Evolutionary conservation across 2,888 invertebrate genomes (phyloP).

Genomic region (Folsomia manolachei): DNA sequence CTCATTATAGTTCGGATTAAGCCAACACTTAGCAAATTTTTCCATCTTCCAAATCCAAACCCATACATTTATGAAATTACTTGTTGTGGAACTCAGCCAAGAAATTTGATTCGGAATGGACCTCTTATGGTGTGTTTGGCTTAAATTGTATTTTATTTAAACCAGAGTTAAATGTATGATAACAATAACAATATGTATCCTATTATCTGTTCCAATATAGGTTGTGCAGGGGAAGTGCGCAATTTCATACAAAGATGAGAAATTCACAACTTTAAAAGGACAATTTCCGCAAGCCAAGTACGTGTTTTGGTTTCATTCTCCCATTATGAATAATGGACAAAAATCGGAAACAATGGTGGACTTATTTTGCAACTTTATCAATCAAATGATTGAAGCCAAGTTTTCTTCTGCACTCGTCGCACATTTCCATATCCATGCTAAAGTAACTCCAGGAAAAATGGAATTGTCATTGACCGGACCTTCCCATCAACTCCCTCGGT

Average conservation of each 20-base stretch:
- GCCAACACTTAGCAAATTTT: constrained; percentile 1
- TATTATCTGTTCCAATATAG: too few relatives aligned
- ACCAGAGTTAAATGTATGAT: too few relatives aligned
- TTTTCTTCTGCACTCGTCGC: constrained; percentile 23
- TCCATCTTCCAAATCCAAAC: constrained; percentile 19
- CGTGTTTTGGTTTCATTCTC: constrained; percentile 23
- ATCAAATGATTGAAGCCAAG: constrained; percentile 27
- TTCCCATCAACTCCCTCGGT: constrained; percentile 16
- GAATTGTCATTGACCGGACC: constrained; percentile 24
- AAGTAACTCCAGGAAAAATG: constrained; percentile 25
- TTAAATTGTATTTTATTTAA: too few relatives aligned
- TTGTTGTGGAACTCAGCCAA: constrained; percentile 15
- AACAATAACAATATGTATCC: too few relatives aligned
- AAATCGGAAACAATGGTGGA: constrained; percentile 26
- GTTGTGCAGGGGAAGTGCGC: constrained; percentile 23
- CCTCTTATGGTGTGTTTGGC: too few relatives aligned
- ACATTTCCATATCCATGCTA: constrained; percentile 17
- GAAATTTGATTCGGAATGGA: constrained; percentile 24
- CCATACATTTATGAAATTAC: constrained; percentile 9
- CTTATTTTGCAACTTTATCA: constrained; percentile 15
- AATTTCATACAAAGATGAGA: constrained; percentile 14
- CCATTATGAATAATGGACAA: constrained; percentile 6
- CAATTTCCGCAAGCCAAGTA: constrained; percentile 27
- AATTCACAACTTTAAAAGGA: constrained; percentile 11
- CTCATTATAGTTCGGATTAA: too few relatives aligned